Evolutionary conservation across 2,888 invertebrate genomes (phyloP), one percentile per base, ranked within the genome.

Genomic region (Leptarthrus brevirostris): DNA sequence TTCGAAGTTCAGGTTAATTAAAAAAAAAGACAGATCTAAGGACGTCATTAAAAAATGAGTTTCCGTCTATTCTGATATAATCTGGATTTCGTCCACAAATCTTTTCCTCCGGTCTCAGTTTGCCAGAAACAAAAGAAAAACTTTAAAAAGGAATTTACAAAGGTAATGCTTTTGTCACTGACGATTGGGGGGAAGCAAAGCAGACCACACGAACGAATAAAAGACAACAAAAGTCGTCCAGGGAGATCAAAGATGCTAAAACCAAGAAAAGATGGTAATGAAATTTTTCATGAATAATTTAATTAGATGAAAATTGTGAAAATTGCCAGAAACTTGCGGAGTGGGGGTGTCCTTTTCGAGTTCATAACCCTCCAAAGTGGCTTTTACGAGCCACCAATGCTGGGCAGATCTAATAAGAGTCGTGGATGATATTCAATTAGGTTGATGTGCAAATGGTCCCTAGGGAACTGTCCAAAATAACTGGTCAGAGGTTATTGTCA

Each of bases 281-380:
- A 47, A 58, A 58, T 72, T 72, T 72, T 72, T 72, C 72, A 72
- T 72, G 72, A 72, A 72, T 72, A 72, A 72, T 72, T 72, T 72
- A 72, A 72, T 72, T 72, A 72, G 72, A 58, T 30, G 56, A 56
- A 56, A 72, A 56, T 58, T 72, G 47, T 58, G 34, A 54, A 71
- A 53, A 71, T 54, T 70, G 36, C 18, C 53, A 10, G 40, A 53
- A 69, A 69, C 8, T 53, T 52, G 16, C 20, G 34, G 36, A 36
- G 30, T 12, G 34, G 20, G 36, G 36, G 34, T 4, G n/a, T 24
- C 56, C 12, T 56, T 56, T 56, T 30, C 12, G n/a, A 40, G 36
- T 61, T 8, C 18, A 14, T 20, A 24, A 18, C 64, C 34, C 36
- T n/a, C 36, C 58, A 64, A 47, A 64, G 44, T 64, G 24, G 18